Percentiles rank a stretch among this genome's conserved stretches.
Conservation (phyloP, 2,113 vertebrate genomes). For the Melanocharis versteri region DNA sequence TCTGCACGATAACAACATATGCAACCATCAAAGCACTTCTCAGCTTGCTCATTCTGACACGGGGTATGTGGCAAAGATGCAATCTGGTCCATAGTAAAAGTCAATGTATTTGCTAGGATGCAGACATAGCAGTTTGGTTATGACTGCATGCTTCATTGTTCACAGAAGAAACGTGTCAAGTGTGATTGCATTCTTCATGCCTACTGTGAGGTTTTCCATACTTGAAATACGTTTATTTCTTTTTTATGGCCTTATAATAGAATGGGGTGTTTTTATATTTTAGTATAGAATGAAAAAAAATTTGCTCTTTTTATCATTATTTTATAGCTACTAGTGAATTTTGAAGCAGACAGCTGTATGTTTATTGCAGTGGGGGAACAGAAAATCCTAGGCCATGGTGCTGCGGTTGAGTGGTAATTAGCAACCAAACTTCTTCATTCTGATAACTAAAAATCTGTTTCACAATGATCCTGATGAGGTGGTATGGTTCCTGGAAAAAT, state of each 20-base stretch:
- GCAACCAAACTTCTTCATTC: background rate
- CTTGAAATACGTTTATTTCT: background rate
- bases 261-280: background rate
- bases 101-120: background rate
- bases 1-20: constrained; percentile 9
- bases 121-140: constrained; percentile 16
- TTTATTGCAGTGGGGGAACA: background rate
- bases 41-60: constrained; percentile 35
- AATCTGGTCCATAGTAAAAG: constrained; percentile 42
- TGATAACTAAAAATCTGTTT: background rate
- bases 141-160: constrained; percentile 39
- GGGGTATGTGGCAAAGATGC: constrained; percentile 23
- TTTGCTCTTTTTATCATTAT: background rate
- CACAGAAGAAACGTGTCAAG: background rate
- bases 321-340: background rate
- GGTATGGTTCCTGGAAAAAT: background rate
- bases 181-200: background rate
- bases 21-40: constrained; percentile 37
- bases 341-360: background rate
- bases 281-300: background rate
- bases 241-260: background rate
- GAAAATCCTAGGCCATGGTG: background rate
- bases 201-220: background rate
- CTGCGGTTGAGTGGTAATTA: background rate
- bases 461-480: background rate